Evolutionary conservation across 2,113 vertebrate species (phyloP).

Genomic region (Toxostoma redivivum): DNA sequence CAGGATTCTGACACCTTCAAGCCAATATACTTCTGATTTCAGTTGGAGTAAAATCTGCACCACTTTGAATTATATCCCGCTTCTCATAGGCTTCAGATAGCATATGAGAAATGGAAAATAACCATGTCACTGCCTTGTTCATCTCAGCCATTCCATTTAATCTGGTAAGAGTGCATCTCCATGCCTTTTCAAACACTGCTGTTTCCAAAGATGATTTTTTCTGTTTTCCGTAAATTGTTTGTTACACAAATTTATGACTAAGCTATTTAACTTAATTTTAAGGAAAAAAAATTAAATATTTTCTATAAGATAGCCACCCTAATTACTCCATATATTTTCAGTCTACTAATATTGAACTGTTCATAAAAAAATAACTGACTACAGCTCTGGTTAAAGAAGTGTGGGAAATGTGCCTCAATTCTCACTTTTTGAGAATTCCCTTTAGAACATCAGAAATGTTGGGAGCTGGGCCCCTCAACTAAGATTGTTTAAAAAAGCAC

Average conservation of each 20-base stretch:
- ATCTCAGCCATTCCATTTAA: not conserved
- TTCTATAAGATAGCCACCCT: not conserved
- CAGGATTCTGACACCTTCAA: not conserved
- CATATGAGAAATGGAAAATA: not conserved
- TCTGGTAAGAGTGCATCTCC: not conserved
- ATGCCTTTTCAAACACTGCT: not conserved
- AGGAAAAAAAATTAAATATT: not conserved
- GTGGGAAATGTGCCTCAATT: not conserved
- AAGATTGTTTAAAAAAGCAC: not conserved
- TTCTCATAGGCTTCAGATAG: not conserved
- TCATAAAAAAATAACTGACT: not conserved
- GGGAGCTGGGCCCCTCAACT: not conserved
- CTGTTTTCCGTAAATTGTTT: not conserved
- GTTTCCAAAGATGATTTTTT: not conserved
- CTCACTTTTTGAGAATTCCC: not conserved
- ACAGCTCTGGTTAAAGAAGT: not conserved
- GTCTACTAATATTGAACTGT: not conserved
- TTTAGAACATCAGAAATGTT: not conserved
- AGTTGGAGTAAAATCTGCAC: not conserved
- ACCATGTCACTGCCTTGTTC: not conserved
- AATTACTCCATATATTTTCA: not conserved
- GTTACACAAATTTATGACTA: not conserved
- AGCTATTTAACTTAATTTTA: not conserved
- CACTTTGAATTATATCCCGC: not conserved
- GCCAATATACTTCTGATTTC: not conserved